Base-by-base conservation (phyloP, 2,113 vertebrate genomes). In the Aix galericulata region DNA sequence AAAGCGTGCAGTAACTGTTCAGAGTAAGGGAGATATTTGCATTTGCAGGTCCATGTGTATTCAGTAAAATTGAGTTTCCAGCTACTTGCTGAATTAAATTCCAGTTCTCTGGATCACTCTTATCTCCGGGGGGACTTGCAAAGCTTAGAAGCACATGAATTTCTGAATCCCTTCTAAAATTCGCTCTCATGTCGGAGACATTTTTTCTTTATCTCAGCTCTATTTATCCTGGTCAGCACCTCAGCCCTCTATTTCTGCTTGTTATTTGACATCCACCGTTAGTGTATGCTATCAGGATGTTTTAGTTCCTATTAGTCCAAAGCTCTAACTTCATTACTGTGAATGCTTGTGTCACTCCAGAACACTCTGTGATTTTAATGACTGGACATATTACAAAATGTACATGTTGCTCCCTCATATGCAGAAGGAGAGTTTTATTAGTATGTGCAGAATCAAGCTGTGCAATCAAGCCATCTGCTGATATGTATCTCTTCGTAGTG, bases 21-120 rank as follows among this genome's bases (percentile, higher is more conserved):
- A 88, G 59, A 86, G 68, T 48, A 93, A 80, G 60, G 40, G 32
- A 94, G 32, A 38, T 56, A 58, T 94, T 91, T 81, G 32, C 56
- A 84, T 86, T 89, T 89, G 50, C 17, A 73, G 29, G 53, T 75
- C 38, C 34, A 72, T 12, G 17, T 72, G 32, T 34, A 79, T 91
- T 85, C 46, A 58, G 26, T 78, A 64, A 71, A 67, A 55, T 10
- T 21, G 21, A 66, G 58, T 58, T 50, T 81, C 40, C 20, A 50
- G 40, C 59, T 20, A 87, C 76, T 1, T 68, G 60, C 34, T 60
- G 53, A 64, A n/a, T 82, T 82, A 66, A 94, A 87, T 38, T 76
- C 52, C 52, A 75, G 23, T 53, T 86, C 58, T 87, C 36, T 55
- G 68, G 26, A 72, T 82, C 6, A 55, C 50, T 88, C 69, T 62